phyloP scores from a whole-genome alignment of 1,140 invertebrate species.

The Steinernema feltiae region DNA sequence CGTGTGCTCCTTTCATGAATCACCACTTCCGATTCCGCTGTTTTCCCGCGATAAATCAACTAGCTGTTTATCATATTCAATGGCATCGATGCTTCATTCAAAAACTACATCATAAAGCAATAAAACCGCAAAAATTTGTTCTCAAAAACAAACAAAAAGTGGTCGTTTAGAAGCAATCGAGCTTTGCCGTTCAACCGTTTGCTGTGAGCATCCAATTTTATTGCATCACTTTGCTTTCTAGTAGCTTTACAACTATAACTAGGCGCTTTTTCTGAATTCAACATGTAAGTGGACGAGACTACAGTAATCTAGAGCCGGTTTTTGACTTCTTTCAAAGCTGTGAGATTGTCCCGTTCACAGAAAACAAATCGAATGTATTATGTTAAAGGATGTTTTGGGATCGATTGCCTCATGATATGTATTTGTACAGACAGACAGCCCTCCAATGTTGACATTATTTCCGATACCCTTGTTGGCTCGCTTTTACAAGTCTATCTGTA shows the following conservation, averaged over 20 bases:
- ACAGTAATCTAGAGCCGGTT: too few species aligned
- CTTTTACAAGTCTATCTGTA: too few species aligned
- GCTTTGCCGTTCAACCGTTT: background rate
- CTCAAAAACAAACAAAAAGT: background rate
- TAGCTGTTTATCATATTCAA: too few species aligned
- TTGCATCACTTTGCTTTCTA: background rate
- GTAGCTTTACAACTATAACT: background rate
- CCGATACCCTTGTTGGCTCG: background rate
- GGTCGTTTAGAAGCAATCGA: background rate
- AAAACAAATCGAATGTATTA: background rate
- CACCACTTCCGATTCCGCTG: too few species aligned
- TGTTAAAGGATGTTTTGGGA: background rate
- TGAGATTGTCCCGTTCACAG: background rate
- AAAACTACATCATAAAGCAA: too few species aligned
- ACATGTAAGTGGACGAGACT: background rate
- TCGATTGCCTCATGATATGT: conserved; percentile 4
- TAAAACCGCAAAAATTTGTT: too few species aligned
- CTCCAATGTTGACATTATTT: conserved; percentile 3
- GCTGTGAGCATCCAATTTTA: background rate
- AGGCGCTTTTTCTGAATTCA: background rate
- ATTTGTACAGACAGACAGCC: too few species aligned
- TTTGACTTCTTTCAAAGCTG: too few species aligned
- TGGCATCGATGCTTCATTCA: too few species aligned
- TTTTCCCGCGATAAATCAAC: too few species aligned
- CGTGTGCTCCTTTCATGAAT: too few species aligned